Evolutionary conservation across 2,797 vertebrate genomes (phyloP), one percentile per base, ranked within the genome.

Genomic region (Hipposideros larvatus): DNA sequence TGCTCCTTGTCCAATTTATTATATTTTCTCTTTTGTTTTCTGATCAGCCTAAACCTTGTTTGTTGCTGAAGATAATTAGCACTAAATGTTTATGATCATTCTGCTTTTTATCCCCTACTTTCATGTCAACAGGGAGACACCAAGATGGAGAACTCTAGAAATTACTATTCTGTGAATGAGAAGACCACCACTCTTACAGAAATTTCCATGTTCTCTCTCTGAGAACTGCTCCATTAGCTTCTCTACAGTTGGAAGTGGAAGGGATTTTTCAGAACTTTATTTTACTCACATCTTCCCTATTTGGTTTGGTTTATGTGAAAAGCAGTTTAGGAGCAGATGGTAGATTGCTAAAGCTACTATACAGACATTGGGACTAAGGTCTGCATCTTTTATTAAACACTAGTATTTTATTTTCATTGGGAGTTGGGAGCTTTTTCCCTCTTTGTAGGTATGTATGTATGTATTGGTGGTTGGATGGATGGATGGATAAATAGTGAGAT

Each of bases 11-110:
- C 14, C 11, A 46, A 57, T 59, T 68, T 68, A 82, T 43, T 43
- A 43, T 43, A 9, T 78, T 70, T 89, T 70, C 21, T 80, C 21
- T 79, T 84, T 70, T 75, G 11, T 79, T 77, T 95, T 65, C 78
- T 65, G 19, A 75, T 55, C 51, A 73, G 34, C 26, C 83, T 88
- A 91, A 92, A 70, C 11, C 31, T 46, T 74, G 24, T 74, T 97
- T 77, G 71, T 31, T 90, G 37, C 34, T 85, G 37, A 87, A 89
- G 43, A 73, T 74, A 87, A 92, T 93, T 94, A 74, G 16, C 16
- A 79, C 68, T 55, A 46, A 90, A 51, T 70, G 28, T 37, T 83
- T 92, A 75, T 84, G n/a, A 79, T 53, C 22, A 55, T 80, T 94
- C 37, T 93, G 79, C 34, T 88, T 93, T 94, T 88, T 68, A 71